Percentiles rank a stretch among this genome's conserved stretches.
Evolutionary conservation across 2,888 invertebrate species (phyloP).

Genomic region (Troides oblongomaculatus): DNA sequence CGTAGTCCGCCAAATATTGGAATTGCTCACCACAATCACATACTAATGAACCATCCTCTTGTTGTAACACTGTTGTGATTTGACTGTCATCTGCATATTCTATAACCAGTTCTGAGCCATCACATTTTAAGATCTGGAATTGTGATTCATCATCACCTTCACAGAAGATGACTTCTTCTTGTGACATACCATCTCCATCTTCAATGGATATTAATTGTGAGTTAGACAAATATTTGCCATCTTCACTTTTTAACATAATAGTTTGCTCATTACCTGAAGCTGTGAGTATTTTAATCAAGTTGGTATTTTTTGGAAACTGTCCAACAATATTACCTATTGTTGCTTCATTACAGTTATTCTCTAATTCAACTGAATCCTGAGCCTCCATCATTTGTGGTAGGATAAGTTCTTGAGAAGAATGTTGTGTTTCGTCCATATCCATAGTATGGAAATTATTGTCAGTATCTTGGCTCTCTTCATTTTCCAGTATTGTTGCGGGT

Average conservation of each 20-base stretch:
- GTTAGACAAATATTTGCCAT: constrained; percentile 60
- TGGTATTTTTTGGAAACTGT: constrained; percentile 33
- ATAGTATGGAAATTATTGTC: constrained; percentile 48
- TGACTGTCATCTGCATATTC: constrained; percentile 71
- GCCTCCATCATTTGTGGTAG: constrained; percentile 38
- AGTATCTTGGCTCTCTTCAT: constrained; percentile 60
- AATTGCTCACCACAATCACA: constrained; percentile 73
- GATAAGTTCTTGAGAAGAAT: constrained; percentile 43
- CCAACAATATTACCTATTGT: constrained; percentile 39
- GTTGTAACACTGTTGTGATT: constrained; percentile 64
- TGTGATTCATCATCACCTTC: constrained; percentile 70
- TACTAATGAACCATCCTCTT: constrained; percentile 65
- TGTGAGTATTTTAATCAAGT: constrained; percentile 65
- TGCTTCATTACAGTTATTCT: constrained; percentile 36
- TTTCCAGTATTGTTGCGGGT: constrained; percentile 71
- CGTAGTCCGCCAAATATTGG: constrained; percentile 63
- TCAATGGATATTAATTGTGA: constrained; percentile 50
- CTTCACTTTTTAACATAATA: constrained; percentile 58
- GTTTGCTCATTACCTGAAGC: constrained; percentile 55
- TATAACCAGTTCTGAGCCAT: constrained; percentile 69
- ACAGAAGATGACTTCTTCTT: constrained; percentile 69
- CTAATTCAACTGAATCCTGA: constrained; percentile 35
- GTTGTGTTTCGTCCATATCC: constrained; percentile 51
- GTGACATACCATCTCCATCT: constrained; percentile 52
- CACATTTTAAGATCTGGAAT: constrained; percentile 69